phyloP scores from a whole-genome alignment of 1,140 invertebrate genomes.

The Bombus waltoni region DNA sequence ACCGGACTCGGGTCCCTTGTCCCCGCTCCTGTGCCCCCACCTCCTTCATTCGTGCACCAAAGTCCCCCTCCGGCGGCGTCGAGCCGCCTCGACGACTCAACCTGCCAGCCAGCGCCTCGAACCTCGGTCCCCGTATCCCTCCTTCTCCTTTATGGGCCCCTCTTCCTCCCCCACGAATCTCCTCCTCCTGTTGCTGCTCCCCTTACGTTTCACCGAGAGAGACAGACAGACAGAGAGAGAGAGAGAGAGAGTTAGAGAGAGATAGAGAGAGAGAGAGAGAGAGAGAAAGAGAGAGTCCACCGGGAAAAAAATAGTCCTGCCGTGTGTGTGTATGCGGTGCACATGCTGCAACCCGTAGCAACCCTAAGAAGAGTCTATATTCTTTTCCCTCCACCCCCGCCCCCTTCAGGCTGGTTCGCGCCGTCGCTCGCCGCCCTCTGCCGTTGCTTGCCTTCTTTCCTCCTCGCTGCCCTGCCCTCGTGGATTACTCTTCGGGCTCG shows the following conservation, averaged over 20 bases:
- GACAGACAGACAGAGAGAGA: neutral
- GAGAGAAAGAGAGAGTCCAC: too few species aligned
- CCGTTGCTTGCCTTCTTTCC: slow-evolving; percentile 17
- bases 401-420: slow-evolving; percentile 4
- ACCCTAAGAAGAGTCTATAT: slow-evolving; percentile 35
- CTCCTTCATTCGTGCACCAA: slow-evolving; percentile 45
- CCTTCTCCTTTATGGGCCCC: slow-evolving; percentile 32
- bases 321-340: neutral
- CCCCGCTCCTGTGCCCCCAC: slow-evolving; percentile 43
- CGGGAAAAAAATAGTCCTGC: neutral
- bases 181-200: slow-evolving; percentile 32
- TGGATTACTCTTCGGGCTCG: slow-evolving; percentile 63
- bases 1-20: slow-evolving; percentile 38
- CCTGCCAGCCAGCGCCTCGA: slow-evolving; percentile 69
- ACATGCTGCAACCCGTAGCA: slow-evolving; percentile 23
- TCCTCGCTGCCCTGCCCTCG: slow-evolving; percentile 54
- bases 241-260: too few species aligned
- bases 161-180: slow-evolving; percentile 50
- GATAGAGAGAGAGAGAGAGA: too few species aligned
- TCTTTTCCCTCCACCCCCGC: slow-evolving; percentile 13
- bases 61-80: slow-evolving; percentile 66
- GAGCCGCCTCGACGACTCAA: slow-evolving; percentile 70
- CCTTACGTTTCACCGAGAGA: slow-evolving; percentile 38
- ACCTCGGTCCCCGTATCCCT: slow-evolving; percentile 56
- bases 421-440: slow-evolving; percentile 22